phyloP scores from a whole-genome alignment of 1,140 invertebrate genomes.

The Zaprionus tsacasi region DNA sequence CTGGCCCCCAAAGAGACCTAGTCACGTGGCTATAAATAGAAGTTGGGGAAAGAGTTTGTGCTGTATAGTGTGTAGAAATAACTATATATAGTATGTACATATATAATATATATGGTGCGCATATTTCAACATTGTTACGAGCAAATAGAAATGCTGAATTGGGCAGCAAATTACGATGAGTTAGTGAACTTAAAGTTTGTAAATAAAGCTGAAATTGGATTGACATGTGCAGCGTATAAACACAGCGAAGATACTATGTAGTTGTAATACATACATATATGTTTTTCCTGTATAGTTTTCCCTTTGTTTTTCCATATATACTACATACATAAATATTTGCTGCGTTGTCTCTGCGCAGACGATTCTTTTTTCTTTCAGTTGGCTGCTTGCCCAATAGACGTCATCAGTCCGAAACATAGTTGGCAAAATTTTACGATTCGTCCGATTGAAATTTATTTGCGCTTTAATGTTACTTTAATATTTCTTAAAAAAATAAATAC shows the following conservation, averaged over 20 bases:
- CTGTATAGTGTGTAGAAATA: not conserved
- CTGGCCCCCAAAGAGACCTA: conserved; percentile 34
- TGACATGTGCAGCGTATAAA: not conserved
- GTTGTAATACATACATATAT: not conserved
- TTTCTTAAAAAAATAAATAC: not conserved
- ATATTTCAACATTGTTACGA: conserved; percentile 1
- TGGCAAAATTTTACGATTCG: not conserved
- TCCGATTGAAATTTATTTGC: conserved; percentile 50
- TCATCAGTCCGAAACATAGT: conserved; percentile 33
- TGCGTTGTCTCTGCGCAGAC: conserved; percentile 25
- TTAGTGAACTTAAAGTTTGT: not conserved
- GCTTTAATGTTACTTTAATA: conserved; percentile 54
- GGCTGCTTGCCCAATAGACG: conserved; percentile 62
- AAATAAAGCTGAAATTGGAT: not conserved
- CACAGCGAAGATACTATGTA: not conserved
- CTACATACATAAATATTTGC: conserved; percentile 16
- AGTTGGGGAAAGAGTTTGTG: conserved; percentile 11
- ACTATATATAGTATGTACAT: not conserved
- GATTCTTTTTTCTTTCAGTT: conserved; percentile 37
- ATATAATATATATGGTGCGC: not conserved
- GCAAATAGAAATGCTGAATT: not conserved
- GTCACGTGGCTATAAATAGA: conserved; percentile 46
- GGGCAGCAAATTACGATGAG: not conserved
- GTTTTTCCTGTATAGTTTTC: conserved; percentile 23
- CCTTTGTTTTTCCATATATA: conserved; percentile 8